Conservation (phyloP, 2,797 vertebrate species). For the Argya squamiceps region DNA sequence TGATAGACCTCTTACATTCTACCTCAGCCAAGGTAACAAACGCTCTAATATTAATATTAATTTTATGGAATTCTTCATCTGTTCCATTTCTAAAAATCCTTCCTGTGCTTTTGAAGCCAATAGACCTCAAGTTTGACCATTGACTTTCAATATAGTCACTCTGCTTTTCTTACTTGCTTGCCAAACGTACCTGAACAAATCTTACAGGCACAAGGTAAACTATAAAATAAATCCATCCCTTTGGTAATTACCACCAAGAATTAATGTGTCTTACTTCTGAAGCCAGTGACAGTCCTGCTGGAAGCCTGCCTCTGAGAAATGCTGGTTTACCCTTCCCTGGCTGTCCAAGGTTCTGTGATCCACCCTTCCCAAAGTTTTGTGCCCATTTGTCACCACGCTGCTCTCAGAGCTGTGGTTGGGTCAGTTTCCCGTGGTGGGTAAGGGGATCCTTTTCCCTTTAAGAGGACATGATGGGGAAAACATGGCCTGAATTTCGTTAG, state of each 20-base stretch:
- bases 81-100: not conserved
- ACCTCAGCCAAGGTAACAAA: not conserved
- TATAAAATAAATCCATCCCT: not conserved
- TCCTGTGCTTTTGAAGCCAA: not conserved
- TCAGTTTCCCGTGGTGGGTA: not conserved
- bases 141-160: not conserved
- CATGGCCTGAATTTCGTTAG: constrained; percentile 83
- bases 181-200: constrained; percentile 25
- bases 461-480: constrained; percentile 50
- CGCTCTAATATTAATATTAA: not conserved
- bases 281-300: not conserved
- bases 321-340: not conserved
- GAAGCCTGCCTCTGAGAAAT: not conserved
- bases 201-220: not conserved
- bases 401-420: not conserved
- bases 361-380: not conserved
- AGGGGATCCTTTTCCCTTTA: constrained; percentile 62
- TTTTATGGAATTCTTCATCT: not conserved
- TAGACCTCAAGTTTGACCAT: not conserved
- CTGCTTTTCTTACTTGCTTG: not conserved
- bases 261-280: not conserved
- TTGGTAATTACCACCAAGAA: not conserved
- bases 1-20: not conserved
- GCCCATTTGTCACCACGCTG: not conserved
- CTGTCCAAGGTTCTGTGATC: not conserved